Evolutionary conservation across 1,140 invertebrate species (phyloP).

Genomic region (Protaetia brevitarsis): DNA sequence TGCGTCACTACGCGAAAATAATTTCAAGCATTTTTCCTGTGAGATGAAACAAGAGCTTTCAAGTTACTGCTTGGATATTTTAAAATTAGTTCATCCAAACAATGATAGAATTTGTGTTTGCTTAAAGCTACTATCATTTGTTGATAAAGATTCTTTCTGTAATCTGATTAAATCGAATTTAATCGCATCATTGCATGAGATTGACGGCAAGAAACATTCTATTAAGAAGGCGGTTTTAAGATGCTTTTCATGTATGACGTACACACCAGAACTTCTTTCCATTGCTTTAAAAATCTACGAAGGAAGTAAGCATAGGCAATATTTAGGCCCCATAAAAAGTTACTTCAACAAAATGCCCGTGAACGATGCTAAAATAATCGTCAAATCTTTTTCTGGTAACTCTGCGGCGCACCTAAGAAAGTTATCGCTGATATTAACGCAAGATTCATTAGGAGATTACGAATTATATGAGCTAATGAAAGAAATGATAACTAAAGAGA

Average conservation of each 20-base stretch:
- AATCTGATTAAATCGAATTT: no score
- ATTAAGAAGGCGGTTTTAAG: no score
- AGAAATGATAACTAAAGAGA: not conserved
- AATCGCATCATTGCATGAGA: no score
- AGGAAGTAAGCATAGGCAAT: no score
- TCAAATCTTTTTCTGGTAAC: not conserved
- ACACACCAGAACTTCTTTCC: no score
- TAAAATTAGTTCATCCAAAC: not conserved
- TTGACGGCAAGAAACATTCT: no score
- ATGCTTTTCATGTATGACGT: no score
- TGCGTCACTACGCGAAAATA: no score
- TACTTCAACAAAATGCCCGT: not conserved
- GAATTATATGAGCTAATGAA: not conserved
- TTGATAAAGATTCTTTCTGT: not conserved
- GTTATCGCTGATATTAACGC: not conserved
- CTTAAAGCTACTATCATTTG: not conserved
- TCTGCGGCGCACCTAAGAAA: not conserved
- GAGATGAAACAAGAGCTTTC: not conserved
- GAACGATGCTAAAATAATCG: not conserved
- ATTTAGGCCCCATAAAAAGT: not conserved
- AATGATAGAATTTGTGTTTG: not conserved
- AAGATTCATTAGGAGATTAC: not conserved
- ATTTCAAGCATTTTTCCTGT: not conserved
- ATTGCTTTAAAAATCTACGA: no score
- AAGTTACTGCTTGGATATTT: not conserved